Evolutionary conservation across 92 coral and sea anemone genomes (phyloP).

Genomic region (Anthopleura xanthogrammica): DNA sequence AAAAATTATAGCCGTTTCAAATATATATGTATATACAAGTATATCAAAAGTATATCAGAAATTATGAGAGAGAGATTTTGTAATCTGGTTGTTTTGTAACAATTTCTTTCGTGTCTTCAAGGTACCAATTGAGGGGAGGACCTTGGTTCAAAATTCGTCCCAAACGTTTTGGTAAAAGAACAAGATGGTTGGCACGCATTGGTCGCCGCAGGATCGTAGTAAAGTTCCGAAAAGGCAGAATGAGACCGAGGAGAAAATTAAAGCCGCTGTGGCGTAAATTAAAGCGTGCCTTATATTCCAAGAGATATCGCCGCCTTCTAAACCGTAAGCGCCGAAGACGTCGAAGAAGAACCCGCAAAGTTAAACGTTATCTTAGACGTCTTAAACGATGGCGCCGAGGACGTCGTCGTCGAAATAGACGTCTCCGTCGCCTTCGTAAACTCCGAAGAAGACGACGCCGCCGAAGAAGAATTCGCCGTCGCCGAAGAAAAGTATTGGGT

Average conservation of each 20-base stretch:
- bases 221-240: neutral
- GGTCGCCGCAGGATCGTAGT: neutral
- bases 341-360: neutral
- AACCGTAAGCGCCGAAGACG: neutral
- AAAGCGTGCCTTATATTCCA: neutral
- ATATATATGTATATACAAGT: too few species aligned
- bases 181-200: neutral
- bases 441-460: slow-evolving; percentile 17
- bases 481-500: neutral
- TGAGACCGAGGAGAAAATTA: neutral
- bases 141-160: neutral
- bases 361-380: neutral
- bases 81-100: too few species aligned
- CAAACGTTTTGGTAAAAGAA: slow-evolving; percentile 3
- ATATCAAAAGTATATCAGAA: too few species aligned
- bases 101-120: neutral
- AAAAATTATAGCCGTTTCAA: too few species aligned
- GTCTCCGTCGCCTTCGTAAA: slow-evolving; percentile 5
- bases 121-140: slow-evolving; percentile 9
- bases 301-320: neutral
- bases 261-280: neutral
- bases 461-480: slow-evolving; percentile 2
- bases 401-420: slow-evolving; percentile 2
- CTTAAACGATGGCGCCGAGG: neutral
- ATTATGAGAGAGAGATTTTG: too few species aligned